phyloP scores from a whole-genome alignment of 2,888 invertebrate genomes.

The Drosophila ustulata region DNA sequence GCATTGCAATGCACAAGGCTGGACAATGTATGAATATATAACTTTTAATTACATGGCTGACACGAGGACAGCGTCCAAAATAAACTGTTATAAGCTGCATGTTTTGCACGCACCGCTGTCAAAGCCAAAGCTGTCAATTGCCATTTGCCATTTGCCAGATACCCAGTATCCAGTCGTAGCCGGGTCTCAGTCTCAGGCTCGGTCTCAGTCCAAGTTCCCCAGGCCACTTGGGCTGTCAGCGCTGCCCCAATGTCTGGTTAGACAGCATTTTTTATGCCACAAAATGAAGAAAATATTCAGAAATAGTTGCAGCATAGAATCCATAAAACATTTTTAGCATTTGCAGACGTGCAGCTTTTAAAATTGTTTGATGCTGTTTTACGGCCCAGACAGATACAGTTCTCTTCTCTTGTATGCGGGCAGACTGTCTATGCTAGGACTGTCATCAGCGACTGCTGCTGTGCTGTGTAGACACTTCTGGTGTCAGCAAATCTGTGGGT shows the following conservation, averaged over 20 bases:
- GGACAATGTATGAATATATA: slow-evolving; percentile 25
- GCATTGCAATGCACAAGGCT: slow-evolving; percentile 15
- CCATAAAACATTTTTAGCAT: slow-evolving; percentile 79
- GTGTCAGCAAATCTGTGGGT: slow-evolving; percentile 43
- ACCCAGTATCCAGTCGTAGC: slow-evolving; percentile 9
- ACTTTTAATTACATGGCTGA: slow-evolving; percentile 64
- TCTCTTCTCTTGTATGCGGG: slow-evolving; percentile 56
- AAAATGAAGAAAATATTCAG: slow-evolving; percentile 27
- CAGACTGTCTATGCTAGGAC: slow-evolving; percentile 44
- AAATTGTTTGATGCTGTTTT: slow-evolving; percentile 54
- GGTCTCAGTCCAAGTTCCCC: slow-evolving; percentile 11
- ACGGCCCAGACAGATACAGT: slow-evolving; percentile 48
- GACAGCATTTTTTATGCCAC: slow-evolving; percentile 69
- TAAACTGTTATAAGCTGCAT: slow-evolving; percentile 74
- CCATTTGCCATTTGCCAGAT: slow-evolving; percentile 59
- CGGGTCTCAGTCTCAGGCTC: slow-evolving; percentile 48
- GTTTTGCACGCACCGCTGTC: slow-evolving; percentile 62
- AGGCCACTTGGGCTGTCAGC: slow-evolving; percentile 40
- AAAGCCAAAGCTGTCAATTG: slow-evolving; percentile 58
- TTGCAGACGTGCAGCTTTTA: slow-evolving; percentile 75
- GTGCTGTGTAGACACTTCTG: slow-evolving; percentile 37
- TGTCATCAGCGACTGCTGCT: slow-evolving; percentile 37
- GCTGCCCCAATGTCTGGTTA: slow-evolving; percentile 66
- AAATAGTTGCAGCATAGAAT: slow-evolving; percentile 51
- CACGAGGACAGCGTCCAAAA: slow-evolving; percentile 52